Evolutionary conservation across 2,113 vertebrate species (phyloP).

Genomic region (Mystacornis crossleyi): DNA sequence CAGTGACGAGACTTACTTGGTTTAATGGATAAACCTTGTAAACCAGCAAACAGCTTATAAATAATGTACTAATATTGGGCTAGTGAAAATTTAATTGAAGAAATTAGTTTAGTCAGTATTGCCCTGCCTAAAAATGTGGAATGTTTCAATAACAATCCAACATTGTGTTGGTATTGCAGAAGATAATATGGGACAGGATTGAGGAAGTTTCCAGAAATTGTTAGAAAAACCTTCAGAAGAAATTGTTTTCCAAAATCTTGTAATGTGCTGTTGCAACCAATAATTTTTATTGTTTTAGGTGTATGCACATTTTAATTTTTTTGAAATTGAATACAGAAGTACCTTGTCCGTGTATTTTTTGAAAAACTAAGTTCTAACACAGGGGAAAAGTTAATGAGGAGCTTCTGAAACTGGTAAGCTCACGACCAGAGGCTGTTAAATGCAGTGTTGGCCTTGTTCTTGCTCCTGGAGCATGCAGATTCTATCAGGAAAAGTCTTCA

Average conservation of each 20-base stretch:
- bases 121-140: background rate
- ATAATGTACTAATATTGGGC: background rate
- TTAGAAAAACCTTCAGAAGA: background rate
- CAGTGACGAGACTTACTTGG: background rate
- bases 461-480: background rate
- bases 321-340: background rate
- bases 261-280: background rate
- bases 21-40: background rate
- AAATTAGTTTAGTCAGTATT: background rate
- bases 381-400: background rate
- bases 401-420: background rate
- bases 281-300: background rate
- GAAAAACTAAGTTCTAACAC: background rate
- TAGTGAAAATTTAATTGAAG: background rate
- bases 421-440: background rate
- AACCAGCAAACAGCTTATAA: background rate
- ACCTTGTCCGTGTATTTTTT: background rate
- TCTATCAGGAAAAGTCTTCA: constrained; percentile 17
- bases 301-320: background rate
- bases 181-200: background rate
- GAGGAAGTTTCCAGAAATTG: background rate
- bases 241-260: background rate
- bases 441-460: background rate
- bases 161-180: background rate
- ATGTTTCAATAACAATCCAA: background rate